Conservation (phyloP, 2,888 invertebrate genomes). For the Leucoptera coffeella region DNA sequence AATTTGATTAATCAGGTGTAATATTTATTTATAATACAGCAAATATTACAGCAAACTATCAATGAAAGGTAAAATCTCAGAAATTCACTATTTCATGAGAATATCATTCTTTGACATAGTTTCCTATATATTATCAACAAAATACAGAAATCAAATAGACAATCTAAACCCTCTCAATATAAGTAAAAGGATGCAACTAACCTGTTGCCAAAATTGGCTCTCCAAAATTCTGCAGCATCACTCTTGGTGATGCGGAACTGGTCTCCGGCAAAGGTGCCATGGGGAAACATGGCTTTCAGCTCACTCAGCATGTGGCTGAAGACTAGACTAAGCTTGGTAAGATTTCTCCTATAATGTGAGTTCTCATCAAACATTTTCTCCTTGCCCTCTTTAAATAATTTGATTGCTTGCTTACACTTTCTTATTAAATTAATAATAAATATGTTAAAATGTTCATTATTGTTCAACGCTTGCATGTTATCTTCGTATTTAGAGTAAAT, state of each 20-base stretch:
- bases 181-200: too few species aligned
- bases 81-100: too few species aligned
- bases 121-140: too few species aligned
- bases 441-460: constrained; percentile 94
- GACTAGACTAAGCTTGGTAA: constrained; percentile 96
- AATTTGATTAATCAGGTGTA: too few species aligned
- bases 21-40: too few species aligned
- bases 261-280: constrained; percentile 92
- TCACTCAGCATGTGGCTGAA: constrained; percentile 99
- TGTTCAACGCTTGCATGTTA: constrained; percentile 86
- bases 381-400: constrained; percentile 96
- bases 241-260: constrained; percentile 98
- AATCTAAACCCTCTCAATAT: too few species aligned
- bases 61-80: too few species aligned
- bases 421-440: constrained; percentile 97
- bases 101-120: too few species aligned
- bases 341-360: constrained; percentile 81
- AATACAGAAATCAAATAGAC: too few species aligned
- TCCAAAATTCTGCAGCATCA: constrained; percentile 99
- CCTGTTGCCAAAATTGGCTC: constrained; percentile 93
- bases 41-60: too few species aligned
- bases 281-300: constrained; percentile 96
- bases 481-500: constrained; percentile 97
- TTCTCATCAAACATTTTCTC: constrained; percentile 98
- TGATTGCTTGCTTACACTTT: constrained; percentile 98